phyloP scores from a whole-genome alignment of 2,797 vertebrate genomes.

The Protosalanx chinensis region DNA sequence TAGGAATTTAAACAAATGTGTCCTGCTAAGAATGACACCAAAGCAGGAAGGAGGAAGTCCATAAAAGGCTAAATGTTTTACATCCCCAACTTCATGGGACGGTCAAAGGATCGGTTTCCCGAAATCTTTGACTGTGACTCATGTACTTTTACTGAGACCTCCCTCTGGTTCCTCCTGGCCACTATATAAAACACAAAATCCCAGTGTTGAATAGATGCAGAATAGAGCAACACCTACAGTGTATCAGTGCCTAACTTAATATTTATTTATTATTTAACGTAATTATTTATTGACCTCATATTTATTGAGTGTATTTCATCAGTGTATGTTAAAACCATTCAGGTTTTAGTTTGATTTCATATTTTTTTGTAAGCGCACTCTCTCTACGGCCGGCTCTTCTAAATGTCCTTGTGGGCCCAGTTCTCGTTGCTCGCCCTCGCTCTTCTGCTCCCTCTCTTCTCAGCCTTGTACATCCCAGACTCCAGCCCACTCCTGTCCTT shows the following conservation, averaged over 20 bases:
- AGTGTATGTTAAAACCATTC: neutral
- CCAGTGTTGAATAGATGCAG: constrained; percentile 27
- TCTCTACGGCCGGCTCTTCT: constrained; percentile 14
- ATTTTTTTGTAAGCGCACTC: neutral
- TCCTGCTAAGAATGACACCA: no score
- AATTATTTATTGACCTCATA: neutral
- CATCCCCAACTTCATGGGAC: constrained; percentile 27
- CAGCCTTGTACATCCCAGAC: constrained; percentile 61
- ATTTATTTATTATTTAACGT: constrained; percentile 32
- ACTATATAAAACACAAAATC: constrained; percentile 58
- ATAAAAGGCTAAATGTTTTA: constrained; percentile 38
- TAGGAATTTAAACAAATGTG: no score
- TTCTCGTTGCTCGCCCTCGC: constrained; percentile 41
- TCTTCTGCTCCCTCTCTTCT: constrained; percentile 40
- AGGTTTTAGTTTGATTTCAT: neutral
- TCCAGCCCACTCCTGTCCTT: constrained; percentile 67
- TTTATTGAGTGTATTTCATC: neutral
- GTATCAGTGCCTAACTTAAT: constrained; percentile 31
- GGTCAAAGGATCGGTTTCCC: constrained; percentile 33
- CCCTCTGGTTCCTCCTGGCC: constrained; percentile 41
- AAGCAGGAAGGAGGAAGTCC: constrained; percentile 40
- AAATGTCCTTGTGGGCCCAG: constrained; percentile 51
- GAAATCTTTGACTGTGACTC: constrained; percentile 52
- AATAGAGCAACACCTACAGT: neutral
- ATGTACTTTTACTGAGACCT: constrained; percentile 17